A percentile compares a stretch with the other conserved stretches of the same genome.
Conservation (phyloP, 2,113 vertebrate species). For the Macrotus californicus region DNA sequence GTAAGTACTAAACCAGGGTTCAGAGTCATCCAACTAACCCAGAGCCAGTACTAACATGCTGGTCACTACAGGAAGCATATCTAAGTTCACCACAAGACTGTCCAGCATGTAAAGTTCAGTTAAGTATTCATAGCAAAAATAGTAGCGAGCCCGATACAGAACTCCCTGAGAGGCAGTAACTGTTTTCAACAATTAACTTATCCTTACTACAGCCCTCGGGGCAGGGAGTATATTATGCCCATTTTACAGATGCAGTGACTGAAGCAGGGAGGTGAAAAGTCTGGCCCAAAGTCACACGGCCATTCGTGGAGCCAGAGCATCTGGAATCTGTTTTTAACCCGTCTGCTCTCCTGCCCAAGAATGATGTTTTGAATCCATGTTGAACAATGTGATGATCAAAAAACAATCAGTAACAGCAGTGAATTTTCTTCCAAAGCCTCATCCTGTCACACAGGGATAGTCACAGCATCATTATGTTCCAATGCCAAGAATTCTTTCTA, state of each 20-base stretch:
- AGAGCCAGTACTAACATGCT: background rate
- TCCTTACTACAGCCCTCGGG: background rate
- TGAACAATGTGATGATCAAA: background rate
- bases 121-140: background rate
- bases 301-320: background rate
- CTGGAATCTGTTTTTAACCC: background rate
- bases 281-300: background rate
- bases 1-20: background rate
- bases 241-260: background rate
- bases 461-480: background rate
- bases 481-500: background rate
- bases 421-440: background rate
- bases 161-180: background rate
- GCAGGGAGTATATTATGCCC: background rate
- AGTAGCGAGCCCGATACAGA: background rate
- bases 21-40: background rate
- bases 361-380: background rate
- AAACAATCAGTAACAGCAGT: background rate
- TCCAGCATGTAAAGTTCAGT: background rate
- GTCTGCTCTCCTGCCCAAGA: background rate
- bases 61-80: background rate
- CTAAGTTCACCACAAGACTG: background rate
- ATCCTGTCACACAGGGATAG: background rate
- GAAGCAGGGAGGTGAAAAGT: background rate
- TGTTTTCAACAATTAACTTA: background rate